Evolutionary conservation across 2,797 vertebrate genomes (phyloP).

Genomic region (Phylloscopus collybita): DNA sequence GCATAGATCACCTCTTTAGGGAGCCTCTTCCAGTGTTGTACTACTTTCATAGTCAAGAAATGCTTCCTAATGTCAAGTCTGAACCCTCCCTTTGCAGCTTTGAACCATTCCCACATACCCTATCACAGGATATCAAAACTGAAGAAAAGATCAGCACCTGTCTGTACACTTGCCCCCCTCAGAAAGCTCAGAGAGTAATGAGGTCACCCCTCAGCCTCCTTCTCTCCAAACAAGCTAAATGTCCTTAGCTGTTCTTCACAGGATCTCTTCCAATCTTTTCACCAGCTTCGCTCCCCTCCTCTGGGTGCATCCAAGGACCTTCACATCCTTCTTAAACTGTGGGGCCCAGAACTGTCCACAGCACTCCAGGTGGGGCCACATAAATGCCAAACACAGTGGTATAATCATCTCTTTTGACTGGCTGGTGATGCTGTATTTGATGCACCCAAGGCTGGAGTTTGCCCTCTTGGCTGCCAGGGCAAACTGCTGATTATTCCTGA

Average conservation of each 20-base stretch:
- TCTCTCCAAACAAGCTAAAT: not conserved
- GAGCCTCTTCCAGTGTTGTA: not conserved
- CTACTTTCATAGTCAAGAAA: not conserved
- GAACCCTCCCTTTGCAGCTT: not conserved
- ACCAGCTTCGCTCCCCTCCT: not conserved
- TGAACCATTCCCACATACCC: not conserved
- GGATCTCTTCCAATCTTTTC: not conserved
- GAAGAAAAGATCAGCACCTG: not conserved
- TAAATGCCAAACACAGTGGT: not conserved
- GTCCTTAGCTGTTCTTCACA: rapidly evolving
- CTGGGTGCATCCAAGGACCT: not conserved
- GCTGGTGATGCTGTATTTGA: not conserved
- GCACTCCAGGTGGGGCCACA: not conserved
- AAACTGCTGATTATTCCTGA: not conserved
- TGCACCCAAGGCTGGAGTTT: not conserved
- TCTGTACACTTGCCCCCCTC: not conserved
- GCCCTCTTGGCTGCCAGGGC: not conserved
- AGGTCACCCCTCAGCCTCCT: not conserved
- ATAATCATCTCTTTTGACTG: not conserved
- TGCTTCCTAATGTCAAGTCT: not conserved
- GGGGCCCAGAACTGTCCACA: not conserved
- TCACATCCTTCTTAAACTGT: not conserved
- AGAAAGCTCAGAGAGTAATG: not conserved
- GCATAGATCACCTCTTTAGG: not conserved
- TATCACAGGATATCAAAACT: not conserved